Percentiles rank a stretch among this genome's conserved stretches.
Evolutionary conservation across 2,797 vertebrate genomes (phyloP).

Genomic region (Poeciliopsis gracilis): DNA sequence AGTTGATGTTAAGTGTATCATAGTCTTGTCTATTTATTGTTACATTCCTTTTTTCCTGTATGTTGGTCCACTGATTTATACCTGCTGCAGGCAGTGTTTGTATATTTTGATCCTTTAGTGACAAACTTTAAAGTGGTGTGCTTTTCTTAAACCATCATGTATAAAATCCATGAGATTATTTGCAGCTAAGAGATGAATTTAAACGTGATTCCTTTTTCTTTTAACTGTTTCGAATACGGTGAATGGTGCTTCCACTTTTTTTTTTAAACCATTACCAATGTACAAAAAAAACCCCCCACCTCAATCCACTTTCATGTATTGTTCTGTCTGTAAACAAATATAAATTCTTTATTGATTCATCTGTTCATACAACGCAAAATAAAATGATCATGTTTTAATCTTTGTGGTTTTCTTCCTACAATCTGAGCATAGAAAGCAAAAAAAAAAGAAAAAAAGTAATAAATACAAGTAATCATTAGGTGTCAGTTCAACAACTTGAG

Average conservation of each 20-base stretch:
- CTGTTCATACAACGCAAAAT: conserved; percentile 49
- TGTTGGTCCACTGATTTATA: conserved; percentile 46
- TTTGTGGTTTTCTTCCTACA: conserved; percentile 27
- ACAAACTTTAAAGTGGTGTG: conserved; percentile 37
- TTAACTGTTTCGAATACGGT: conserved; percentile 50
- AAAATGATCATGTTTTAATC: conserved; percentile 53
- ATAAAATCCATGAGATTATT: conserved; percentile 35
- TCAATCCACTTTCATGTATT: conserved; percentile 37
- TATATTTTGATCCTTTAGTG: conserved; percentile 59
- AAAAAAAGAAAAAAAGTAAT: conserved; percentile 21
- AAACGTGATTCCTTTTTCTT: conserved; percentile 13
- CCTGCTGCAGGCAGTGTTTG: conserved; percentile 61
- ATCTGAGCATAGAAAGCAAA: conserved; percentile 35
- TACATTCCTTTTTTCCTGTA: conserved; percentile 35
- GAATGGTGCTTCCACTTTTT: conserved; percentile 42
- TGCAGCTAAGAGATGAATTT: neutral
- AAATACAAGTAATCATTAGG: conserved; percentile 41
- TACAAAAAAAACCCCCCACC: conserved; percentile 10
- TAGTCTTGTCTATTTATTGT: conserved; percentile 68
- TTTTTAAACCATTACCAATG: neutral
- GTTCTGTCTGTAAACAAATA: conserved; percentile 71
- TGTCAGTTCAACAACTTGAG: conserved; percentile 38
- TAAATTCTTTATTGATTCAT: conserved; percentile 72
- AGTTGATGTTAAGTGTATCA: conserved; percentile 53
- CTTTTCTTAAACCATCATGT: conserved; percentile 41